Evolutionary conservation across 2,113 vertebrate genomes (phyloP).

Genomic region (Saguinus midas): DNA sequence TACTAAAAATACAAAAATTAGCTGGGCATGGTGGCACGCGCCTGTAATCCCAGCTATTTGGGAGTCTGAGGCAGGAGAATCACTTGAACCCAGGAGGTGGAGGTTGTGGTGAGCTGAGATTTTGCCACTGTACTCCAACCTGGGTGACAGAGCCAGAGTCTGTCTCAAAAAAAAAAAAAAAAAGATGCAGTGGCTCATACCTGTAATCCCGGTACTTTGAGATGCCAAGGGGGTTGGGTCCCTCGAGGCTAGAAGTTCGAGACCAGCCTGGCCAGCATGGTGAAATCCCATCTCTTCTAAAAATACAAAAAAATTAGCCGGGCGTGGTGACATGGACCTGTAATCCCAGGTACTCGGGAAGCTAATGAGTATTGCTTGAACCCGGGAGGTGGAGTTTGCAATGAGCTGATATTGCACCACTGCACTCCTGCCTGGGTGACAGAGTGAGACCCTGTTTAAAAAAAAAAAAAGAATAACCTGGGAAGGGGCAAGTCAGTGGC

Average conservation of each 20-base stretch:
- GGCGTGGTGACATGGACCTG: too few relatives aligned
- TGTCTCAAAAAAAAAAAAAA: background rate
- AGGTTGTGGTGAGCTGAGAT: background rate
- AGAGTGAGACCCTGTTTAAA: background rate
- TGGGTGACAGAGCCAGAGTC: background rate
- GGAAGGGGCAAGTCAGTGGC: background rate
- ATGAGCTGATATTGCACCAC: background rate
- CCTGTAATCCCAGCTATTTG: too few relatives aligned
- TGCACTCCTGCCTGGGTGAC: background rate
- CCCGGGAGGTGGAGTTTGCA: background rate
- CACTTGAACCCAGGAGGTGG: background rate
- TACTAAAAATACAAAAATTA: background rate
- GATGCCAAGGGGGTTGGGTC: background rate
- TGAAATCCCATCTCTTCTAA: background rate
- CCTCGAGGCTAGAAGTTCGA: background rate
- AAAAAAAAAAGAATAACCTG: background rate
- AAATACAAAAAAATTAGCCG: background rate
- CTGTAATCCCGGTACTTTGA: background rate
- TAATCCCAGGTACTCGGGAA: too few relatives aligned
- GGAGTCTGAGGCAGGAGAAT: too few relatives aligned
- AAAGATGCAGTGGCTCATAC: background rate
- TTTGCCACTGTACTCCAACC: background rate
- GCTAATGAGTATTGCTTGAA: background rate
- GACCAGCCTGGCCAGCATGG: background rate
- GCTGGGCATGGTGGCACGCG: too few relatives aligned